These are phyloP conservation scores for Epinephelus awoara DNA, from an alignment of 2,797 vertebrate genomes.

Conservation along the genomic window DNA sequence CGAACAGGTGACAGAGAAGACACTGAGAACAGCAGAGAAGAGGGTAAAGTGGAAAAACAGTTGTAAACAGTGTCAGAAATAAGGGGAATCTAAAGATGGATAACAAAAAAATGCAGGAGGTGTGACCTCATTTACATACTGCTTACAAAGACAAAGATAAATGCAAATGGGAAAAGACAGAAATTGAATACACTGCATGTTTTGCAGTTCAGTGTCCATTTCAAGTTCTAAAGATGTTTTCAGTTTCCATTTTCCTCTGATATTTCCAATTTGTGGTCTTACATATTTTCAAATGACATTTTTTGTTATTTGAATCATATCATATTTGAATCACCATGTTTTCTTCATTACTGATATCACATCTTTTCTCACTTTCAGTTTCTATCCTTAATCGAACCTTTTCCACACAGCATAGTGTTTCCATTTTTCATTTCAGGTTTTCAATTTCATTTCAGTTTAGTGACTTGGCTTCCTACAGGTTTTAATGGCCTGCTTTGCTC, in stretches of 20 bases:
- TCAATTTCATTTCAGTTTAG: neutral
- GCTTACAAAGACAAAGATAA: neutral
- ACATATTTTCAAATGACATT: neutral
- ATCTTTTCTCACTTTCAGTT: neutral
- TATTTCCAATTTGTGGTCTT: neutral
- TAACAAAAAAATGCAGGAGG: neutral
- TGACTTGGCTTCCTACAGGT: neutral
- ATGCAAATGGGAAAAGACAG: neutral
- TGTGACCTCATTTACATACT: neutral
- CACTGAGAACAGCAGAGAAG: neutral
- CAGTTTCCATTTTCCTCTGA: neutral
- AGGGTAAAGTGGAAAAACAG: neutral
- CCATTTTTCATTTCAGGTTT: neutral
- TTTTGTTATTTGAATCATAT: neutral
- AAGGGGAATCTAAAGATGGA: neutral
- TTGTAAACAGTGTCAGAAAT: neutral
- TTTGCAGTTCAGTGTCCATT: neutral
- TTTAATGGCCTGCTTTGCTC: neutral
- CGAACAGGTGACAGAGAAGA: neutral
- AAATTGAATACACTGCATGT: neutral
- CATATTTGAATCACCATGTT: neutral
- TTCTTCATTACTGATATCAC: neutral
- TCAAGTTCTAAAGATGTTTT: neutral
- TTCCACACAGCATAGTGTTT: neutral
- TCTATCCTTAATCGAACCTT: neutral